Percentiles rank a stretch among this genome's conserved stretches.
Conservation (phyloP, 2,888 invertebrate genomes). For the Enoplolaimus lenunculus region DNA sequence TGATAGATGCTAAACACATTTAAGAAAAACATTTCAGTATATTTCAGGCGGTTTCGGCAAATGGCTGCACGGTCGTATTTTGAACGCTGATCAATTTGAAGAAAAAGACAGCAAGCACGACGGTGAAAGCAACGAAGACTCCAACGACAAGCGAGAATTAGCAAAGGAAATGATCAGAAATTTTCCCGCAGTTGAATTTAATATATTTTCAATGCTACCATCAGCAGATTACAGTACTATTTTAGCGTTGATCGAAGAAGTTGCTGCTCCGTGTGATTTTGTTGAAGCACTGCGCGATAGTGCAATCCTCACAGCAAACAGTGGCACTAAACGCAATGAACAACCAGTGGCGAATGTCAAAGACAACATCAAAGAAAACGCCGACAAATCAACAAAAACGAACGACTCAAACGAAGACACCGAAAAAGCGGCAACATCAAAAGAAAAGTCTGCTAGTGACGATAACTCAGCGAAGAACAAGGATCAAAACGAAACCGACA, state of each 20-base stretch:
- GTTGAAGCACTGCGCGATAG: not conserved
- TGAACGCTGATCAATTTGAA: not conserved
- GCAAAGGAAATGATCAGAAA: not conserved
- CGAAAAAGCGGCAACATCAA: no score
- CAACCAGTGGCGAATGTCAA: no score
- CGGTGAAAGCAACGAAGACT: not conserved
- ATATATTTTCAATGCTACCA: constrained; percentile 8
- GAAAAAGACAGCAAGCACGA: not conserved
- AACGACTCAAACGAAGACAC: not conserved
- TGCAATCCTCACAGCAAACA: not conserved
- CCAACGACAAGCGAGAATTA: not conserved
- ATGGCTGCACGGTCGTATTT: not conserved
- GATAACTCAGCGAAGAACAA: not conserved
- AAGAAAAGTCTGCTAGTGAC: not conserved
- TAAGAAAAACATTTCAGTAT: no score
- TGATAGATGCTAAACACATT: no score
- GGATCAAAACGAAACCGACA: no score
- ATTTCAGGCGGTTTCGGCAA: not conserved
- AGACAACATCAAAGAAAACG: not conserved
- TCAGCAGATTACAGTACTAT: not conserved
- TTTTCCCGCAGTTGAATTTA: not conserved
- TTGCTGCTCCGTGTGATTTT: constrained; percentile 10
- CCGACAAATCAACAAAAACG: not conserved
- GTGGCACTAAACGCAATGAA: not conserved
- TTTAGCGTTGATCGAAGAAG: constrained; percentile 6